Evolutionary conservation across 2,888 invertebrate species (phyloP), one percentile per base, ranked within the genome.

Genomic region (Microdon myrmicae): DNA sequence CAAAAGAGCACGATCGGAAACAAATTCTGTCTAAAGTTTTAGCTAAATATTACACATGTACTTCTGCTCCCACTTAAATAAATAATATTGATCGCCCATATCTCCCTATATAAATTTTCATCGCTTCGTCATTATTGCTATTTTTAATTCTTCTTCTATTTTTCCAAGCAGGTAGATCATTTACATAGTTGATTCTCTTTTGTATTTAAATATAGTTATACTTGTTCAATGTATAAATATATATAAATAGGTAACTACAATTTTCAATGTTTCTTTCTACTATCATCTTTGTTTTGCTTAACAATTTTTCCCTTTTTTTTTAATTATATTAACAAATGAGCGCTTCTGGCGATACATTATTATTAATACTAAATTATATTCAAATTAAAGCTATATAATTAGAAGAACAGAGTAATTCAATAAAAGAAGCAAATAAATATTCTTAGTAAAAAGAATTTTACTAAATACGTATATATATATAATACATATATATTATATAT

Each of bases 181-280:
- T 28, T 49, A 35, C 43, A 26, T 37, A 14, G 32, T 14, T 45
- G 16, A n/a, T n/a, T n/a, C n/a, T n/a, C n/a, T n/a, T n/a, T n/a
- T n/a, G 44, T 45, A 39, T 23, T 56, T 39, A 49, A 44, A 56
- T 56, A 45, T 49, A 55, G 19, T 35, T 41, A 37, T 45, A 19
- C 22, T 38, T 58, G 26, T 47, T 45, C 34, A 51, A 31, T 58
- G 26, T 54, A 38, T 34, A 26, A 43, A 53, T 47, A 32, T 64
- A 56, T 56, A 51, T 56, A 64, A 51, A 64, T 64, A 64, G 56
- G 64, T 64, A 56, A 64, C 56, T 64, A 51, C 58, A 49, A 51
- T 51, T 56, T 51, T 64, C 51, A 64, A 51, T 51, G 51, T 55
- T 56, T 51, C 51, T 56, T n/a, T 56, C 45, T 47, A 51, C 39